Evolutionary conservation across 1,140 invertebrate genomes (phyloP), one percentile per base, ranked within the genome.

Genomic region (Drosophila rhopaloa): DNA sequence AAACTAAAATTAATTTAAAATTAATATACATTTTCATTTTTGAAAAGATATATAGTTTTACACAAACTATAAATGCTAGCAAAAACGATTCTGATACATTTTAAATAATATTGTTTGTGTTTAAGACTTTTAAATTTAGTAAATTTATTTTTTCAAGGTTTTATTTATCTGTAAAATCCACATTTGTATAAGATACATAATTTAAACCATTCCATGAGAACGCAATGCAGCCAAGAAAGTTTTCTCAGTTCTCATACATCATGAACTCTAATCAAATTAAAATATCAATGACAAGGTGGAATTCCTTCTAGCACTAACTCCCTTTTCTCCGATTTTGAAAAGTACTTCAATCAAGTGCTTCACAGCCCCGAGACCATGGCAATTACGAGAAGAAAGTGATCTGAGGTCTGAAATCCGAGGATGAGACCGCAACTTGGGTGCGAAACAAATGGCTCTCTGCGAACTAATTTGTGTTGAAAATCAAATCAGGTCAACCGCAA

Each of bases 401-500:
- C 19, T 51, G 13, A 29, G 32, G 13, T 16, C 19, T 38, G 35
- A 48, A 38, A 56, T 16, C 19, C 29, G 54, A 79, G 50, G 71
- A 83, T 79, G 81, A 76, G 63, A 83, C 76, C 62, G 73, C 78
- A 78, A 66, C 67, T 71, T 72, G 68, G 68, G 66, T 71, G 63
- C 67, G 63, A 71, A 70, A 40, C 63, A 85, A 47, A 81, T 77
- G 58, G 55, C 44, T 48, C 71, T 72, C 72, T 44, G 79, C 58
- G 57, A 74, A 77, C 61, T 63, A 79, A 86, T 84, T 71, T 78
- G 50, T 62, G 53, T 80, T 67, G 41, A 75, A 56, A 86, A 75
- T 41, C 47, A 54, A 85, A 85, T 85, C 75, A 76, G 82, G 83
- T 86, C 82, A 77, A 67, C 73, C 67, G 48, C 62, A 76, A 65